Conservation (phyloP, 2,888 invertebrate genomes). For the Agrenia bidenticulata region DNA sequence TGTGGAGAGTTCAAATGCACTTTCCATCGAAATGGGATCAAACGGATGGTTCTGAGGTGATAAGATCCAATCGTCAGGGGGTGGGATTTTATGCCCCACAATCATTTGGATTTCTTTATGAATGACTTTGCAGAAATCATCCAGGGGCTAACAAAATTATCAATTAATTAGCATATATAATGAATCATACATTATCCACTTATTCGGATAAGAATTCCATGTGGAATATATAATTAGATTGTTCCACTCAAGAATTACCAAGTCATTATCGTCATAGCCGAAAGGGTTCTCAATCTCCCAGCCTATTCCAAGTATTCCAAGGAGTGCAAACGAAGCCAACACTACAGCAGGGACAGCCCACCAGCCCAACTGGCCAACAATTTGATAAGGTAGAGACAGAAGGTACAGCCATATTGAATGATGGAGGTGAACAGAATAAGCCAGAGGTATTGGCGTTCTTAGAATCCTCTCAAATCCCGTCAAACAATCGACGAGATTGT, state of each 20-base stretch:
- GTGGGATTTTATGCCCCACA: conserved; percentile 37
- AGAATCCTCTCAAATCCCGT: conserved; percentile 48
- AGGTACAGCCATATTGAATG: conserved; percentile 41
- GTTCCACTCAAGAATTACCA: conserved; percentile 24
- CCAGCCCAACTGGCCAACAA: conserved; percentile 34
- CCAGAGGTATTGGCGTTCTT: conserved; percentile 49
- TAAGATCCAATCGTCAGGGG: conserved; percentile 36
- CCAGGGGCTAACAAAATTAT: conserved; percentile 31
- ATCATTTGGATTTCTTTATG: conserved; percentile 38
- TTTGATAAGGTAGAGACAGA: conserved; percentile 33
- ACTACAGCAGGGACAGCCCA: conserved; percentile 42
- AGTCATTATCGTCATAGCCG: conserved; percentile 49
- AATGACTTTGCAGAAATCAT: conserved; percentile 45
- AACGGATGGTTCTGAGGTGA: conserved; percentile 33
- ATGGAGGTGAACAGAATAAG: conserved; percentile 47
- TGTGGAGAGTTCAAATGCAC: conserved; percentile 22
- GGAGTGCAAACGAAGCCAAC: conserved; percentile 44
- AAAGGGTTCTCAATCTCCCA: conserved; percentile 52
- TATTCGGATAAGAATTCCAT: conserved; percentile 1
- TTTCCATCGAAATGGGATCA: conserved; percentile 24
- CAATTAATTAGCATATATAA: too few relatives aligned
- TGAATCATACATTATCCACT: conserved; percentile 7
- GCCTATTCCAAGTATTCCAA: conserved; percentile 48
- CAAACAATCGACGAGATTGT: conserved; percentile 45
- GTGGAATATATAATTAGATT: conserved; percentile 3